Evolutionary conservation across 2,113 vertebrate genomes (phyloP).

Genomic region (Strigops habroptila): DNA sequence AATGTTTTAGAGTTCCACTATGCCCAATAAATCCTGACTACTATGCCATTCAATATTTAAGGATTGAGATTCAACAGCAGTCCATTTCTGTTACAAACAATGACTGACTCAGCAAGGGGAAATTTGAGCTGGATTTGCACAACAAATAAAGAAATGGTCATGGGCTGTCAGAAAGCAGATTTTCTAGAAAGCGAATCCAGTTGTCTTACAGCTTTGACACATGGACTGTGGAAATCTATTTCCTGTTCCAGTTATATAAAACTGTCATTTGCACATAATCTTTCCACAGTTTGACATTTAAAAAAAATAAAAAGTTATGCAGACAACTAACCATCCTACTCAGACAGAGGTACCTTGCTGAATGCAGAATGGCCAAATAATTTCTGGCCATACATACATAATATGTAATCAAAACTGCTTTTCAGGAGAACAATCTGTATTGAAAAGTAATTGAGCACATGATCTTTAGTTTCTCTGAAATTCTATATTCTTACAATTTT

Average conservation of each 20-base stretch:
- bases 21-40: background rate
- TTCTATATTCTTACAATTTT: background rate
- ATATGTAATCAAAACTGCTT: background rate
- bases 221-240: conserved; percentile 26
- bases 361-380: background rate
- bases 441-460: background rate
- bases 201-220: background rate
- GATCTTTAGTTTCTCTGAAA: background rate
- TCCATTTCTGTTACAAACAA: background rate
- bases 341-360: conserved; percentile 20
- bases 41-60: background rate
- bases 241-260: conserved; percentile 54
- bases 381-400: background rate
- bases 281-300: conserved; percentile 21
- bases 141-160: background rate
- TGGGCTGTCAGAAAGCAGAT: background rate
- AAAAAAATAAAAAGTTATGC: background rate
- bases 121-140: background rate
- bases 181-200: background rate
- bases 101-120: conserved; percentile 15
- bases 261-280: conserved; percentile 51
- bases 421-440: background rate
- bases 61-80: background rate
- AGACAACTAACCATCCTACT: background rate
- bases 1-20: background rate